Evolutionary conservation across 2,797 vertebrate species (phyloP).

Genomic region (Cottoperca gobio): DNA sequence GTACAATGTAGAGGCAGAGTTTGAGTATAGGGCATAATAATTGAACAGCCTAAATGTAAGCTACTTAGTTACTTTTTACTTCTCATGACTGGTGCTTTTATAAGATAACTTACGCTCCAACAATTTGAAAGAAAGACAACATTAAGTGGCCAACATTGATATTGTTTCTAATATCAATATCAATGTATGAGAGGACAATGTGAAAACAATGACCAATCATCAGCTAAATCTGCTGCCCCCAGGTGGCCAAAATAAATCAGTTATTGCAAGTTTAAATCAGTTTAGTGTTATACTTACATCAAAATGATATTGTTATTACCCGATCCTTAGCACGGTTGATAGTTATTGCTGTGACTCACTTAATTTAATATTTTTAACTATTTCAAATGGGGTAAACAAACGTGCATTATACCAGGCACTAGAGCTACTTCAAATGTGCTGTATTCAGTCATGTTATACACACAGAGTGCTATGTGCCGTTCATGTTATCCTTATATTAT

Average conservation of each 20-base stretch:
- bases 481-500: background rate
- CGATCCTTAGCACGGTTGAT: too few relatives aligned
- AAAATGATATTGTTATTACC: background rate
- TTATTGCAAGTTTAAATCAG: background rate
- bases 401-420: background rate
- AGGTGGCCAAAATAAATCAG: background rate
- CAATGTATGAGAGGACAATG: background rate
- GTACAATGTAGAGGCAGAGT: background rate
- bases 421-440: background rate
- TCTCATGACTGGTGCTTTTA: background rate
- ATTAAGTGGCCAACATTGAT: too few relatives aligned
- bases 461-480: background rate
- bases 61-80: background rate
- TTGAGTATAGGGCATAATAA: background rate
- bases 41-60: background rate
- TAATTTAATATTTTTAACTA: background rate
- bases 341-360: background rate
- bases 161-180: background rate
- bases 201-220: background rate
- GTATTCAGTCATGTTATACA: background rate
- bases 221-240: background rate
- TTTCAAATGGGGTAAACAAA: background rate
- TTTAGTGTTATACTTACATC: background rate
- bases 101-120: background rate
- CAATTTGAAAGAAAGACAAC: background rate